Base-by-base conservation (phyloP, 23 tunicate genomes). In the Ascidia mentula region DNA sequence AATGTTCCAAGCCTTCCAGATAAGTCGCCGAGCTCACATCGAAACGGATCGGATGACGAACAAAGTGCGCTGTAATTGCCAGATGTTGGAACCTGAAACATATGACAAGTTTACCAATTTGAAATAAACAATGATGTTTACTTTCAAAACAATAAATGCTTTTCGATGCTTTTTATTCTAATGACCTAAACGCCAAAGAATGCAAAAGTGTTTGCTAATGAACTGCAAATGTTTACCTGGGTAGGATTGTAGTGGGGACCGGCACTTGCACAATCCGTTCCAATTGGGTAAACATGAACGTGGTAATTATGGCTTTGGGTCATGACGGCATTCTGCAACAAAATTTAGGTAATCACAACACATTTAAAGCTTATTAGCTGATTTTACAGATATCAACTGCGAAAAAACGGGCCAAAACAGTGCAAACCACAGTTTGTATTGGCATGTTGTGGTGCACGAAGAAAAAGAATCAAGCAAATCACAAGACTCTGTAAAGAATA, bases 1-100 rank as follows among this genome's bases (percentile, higher is more conserved):
- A 92, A 38, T 26, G 31, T 20, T 38, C 84, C 82, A 13, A 53
- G 40, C 36, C 82, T 72, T 36, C 85, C 78, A 1, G 91, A 82
- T n/a, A 92, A 46, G 45, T 92, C 97, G 17, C 97, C 97, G 35
- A 92, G 79, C 73, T 92, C 97, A 61, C 97, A 92, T 17, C 89
- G 85, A 28, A 78, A 74, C 4, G 97, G 97, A 79, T 82, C 59
- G 26, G 59, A 30, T 8, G 77, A 32, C 13, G 81, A 75, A 61
- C 97, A 91, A 31, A 32, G 45, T n/a, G 84, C 72, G 28, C 77
- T 37, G 40, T 91, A 91, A 75, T 40, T 61, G 13, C 33, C 39
- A 32, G 17, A 72, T 17, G 38, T 77, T 40, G 72, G 30, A 1
- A 37, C 71, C 81, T 77, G 38, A 20, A 32, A 45, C 18, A 73